Evolutionary conservation across 2,888 invertebrate species (phyloP).

Genomic region (Drosophila borealis): DNA sequence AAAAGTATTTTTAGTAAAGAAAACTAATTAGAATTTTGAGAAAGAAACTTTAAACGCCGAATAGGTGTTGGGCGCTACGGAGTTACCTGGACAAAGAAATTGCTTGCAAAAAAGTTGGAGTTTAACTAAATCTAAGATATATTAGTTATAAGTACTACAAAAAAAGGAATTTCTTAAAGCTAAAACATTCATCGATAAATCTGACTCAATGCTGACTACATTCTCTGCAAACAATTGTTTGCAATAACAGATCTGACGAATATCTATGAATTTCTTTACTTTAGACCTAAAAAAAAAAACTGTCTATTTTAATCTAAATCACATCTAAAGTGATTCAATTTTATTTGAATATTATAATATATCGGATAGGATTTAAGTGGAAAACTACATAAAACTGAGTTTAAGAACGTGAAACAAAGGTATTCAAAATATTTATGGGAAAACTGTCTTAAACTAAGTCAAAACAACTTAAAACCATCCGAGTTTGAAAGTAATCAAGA

Average conservation of each 20-base stretch:
- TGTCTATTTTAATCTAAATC: background rate
- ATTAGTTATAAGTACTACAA: background rate
- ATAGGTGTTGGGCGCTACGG: slow-evolving; percentile 31
- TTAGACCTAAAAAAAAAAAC: background rate
- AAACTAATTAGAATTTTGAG: background rate
- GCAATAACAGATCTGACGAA: background rate
- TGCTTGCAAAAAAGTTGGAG: no score
- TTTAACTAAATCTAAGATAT: background rate
- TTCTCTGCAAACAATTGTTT: background rate
- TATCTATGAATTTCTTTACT: background rate
- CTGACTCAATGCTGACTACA: background rate
- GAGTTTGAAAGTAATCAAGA: background rate
- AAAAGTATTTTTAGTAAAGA: background rate
- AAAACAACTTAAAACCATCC: background rate
- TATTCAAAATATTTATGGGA: background rate
- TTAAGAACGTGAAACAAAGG: background rate
- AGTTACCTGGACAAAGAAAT: no score
- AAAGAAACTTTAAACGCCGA: slow-evolving; percentile 5
- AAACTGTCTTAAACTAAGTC: background rate
- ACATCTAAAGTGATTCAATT: background rate
- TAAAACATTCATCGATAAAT: background rate
- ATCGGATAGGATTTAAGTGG: background rate
- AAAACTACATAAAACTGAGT: background rate
- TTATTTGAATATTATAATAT: background rate
- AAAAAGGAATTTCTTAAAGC: background rate